Conservation (phyloP, 2,113 vertebrate species). For the Columba janthina region DNA sequence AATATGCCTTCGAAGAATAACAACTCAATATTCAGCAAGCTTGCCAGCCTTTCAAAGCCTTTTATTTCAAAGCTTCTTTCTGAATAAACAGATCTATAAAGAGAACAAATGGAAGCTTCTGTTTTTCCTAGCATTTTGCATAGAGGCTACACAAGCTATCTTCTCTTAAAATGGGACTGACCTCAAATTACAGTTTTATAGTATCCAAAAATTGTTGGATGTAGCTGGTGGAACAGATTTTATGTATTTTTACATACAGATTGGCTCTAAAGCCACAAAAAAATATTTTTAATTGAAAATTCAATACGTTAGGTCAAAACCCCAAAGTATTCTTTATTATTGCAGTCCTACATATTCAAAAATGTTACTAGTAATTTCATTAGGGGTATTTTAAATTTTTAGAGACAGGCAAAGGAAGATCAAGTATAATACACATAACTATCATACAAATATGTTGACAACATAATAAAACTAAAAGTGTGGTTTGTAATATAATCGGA, state of each 20-base stretch:
- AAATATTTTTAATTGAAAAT: not conserved
- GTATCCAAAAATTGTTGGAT: not conserved
- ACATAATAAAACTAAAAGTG: not conserved
- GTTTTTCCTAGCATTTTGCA: not conserved
- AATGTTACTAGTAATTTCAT: not conserved
- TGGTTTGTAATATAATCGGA: not conserved
- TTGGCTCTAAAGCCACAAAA: not conserved
- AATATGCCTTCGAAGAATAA: constrained; percentile 63
- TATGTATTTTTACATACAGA: not conserved
- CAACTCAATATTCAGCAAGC: constrained; percentile 45
- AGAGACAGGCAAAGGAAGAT: not conserved
- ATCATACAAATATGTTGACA: not conserved
- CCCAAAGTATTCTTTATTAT: not conserved
- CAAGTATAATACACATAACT: not conserved
- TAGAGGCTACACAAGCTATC: not conserved
- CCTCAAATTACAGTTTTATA: constrained; percentile 13
- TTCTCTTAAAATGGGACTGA: constrained; percentile 18
- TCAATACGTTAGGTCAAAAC: not conserved
- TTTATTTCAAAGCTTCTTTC: constrained; percentile 54
- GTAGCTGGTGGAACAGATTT: not conserved
- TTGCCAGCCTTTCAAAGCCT: constrained; percentile 47
- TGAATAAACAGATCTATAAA: constrained; percentile 60
- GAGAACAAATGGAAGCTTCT: not conserved
- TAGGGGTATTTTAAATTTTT: not conserved
- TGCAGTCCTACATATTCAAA: not conserved